Conservation (phyloP, 2,797 vertebrate species). For the Typhlichthys eigenmanni region DNA sequence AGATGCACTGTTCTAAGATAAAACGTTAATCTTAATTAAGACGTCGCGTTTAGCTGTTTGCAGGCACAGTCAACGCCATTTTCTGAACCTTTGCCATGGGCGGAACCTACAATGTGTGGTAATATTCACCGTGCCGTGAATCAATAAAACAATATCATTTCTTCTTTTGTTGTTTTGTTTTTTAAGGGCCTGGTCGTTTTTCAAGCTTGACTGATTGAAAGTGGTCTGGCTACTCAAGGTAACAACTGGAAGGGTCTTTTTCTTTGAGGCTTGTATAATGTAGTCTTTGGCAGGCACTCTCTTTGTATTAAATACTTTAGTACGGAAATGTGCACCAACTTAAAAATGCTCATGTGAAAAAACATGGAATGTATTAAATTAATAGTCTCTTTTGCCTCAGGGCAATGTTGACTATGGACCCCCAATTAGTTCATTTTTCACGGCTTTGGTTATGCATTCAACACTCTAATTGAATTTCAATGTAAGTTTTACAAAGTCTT, state of each 20-base stretch:
- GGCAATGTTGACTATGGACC: slow-evolving; percentile 80
- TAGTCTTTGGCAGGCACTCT: slow-evolving; percentile 74
- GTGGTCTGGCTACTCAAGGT: slow-evolving; percentile 74
- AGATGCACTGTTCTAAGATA: slow-evolving; percentile 72
- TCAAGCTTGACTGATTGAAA: slow-evolving; percentile 80
- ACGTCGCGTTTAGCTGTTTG: slow-evolving; percentile 62
- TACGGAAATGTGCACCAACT: slow-evolving; percentile 77
- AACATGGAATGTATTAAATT: slow-evolving; percentile 83
- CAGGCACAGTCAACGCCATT: slow-evolving; percentile 45
- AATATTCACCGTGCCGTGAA: slow-evolving; percentile 60
- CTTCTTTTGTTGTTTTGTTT: slow-evolving; percentile 73
- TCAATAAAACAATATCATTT: slow-evolving; percentile 79
- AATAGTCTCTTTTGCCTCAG: slow-evolving; percentile 83
- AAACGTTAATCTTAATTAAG: slow-evolving; percentile 79
- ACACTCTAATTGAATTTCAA: slow-evolving; percentile 85
- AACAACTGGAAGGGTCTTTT: slow-evolving; percentile 62
- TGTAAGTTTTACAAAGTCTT: slow-evolving; percentile 85
- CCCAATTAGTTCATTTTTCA: slow-evolving; percentile 83
- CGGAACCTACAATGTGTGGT: slow-evolving; percentile 50
- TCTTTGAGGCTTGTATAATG: slow-evolving; percentile 72
- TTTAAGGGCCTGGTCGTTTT: slow-evolving; percentile 65
- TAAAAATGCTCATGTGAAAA: slow-evolving; percentile 80
- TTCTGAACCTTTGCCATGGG: slow-evolving; percentile 38
- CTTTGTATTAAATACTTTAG: slow-evolving; percentile 80
- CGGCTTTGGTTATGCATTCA: slow-evolving; percentile 83